Base-by-base conservation (phyloP, 1,140 invertebrate genomes). In the Chelonus insularis region DNA sequence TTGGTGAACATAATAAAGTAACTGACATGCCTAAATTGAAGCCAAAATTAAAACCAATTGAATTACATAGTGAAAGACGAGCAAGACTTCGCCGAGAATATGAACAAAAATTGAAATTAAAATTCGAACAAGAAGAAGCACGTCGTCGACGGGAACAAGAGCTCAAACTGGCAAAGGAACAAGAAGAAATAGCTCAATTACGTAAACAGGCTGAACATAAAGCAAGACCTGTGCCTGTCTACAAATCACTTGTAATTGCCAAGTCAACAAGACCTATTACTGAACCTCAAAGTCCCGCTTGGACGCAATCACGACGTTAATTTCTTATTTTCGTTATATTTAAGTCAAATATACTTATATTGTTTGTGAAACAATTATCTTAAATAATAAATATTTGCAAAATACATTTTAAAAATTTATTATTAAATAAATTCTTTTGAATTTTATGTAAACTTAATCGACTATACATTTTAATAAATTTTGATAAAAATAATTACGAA, bases 61-160 rank as follows among this genome's bases (percentile, higher is more conserved):
- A 77, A 52, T 63, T 79, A 4, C 77, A 78, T 32, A 79, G 76
- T 0, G 78, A 81, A 11, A 77, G 74, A 47, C 67, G 79, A 41
- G 76, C 76, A 0, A 73, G 63, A 12, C 68, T 79, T 23, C 64
- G 79, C 51, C 62, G 59, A 1, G 72, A 74, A 23, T 81, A 74
- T 54, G 74, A 83, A 18, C 73, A 80, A 9, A 75, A 74, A 7
- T 4, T 81, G 0, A 80, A 70, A 23, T 68, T 68, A 6, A 79
- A 79, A 67, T 58, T 64, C 4, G 59, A 70, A 8, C 60, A 71
- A 1, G 71, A 70, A n/a, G 63, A 62, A 3, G 60, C 67, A 2
- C 72, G 65, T 9, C 66, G 56, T 20, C 65, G 71, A 20, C 4
- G 25, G 25, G 62, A 60, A 2, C 64, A 74, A 39, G 72, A 73